Percentiles rank a stretch among this genome's conserved stretches.
Evolutionary conservation across 2,113 vertebrate species (phyloP).

Genomic region (Tragelaphus imberbis): DNA sequence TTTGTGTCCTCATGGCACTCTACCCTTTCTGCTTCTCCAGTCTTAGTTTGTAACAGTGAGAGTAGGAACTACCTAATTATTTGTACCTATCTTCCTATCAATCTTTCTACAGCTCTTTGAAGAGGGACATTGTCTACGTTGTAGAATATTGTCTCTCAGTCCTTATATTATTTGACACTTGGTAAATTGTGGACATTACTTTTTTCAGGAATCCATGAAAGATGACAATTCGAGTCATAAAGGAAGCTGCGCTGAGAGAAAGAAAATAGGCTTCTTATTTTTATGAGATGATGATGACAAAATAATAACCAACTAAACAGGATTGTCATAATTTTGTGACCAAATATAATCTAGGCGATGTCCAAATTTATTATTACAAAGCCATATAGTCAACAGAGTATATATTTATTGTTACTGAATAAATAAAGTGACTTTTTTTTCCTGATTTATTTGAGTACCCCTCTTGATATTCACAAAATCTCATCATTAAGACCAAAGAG

Average conservation of each 20-base stretch:
- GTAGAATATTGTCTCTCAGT: neutral
- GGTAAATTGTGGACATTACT: neutral
- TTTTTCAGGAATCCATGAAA: neutral
- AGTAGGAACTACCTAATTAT: neutral
- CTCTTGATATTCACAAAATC: neutral
- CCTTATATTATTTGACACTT: neutral
- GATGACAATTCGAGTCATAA: neutral
- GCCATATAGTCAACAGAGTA: neutral
- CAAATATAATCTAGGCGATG: neutral
- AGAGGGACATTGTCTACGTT: neutral
- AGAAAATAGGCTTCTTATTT: neutral
- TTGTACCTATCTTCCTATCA: neutral
- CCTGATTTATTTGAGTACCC: neutral
- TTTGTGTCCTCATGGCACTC: neutral
- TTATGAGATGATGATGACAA: neutral
- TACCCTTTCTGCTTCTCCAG: neutral
- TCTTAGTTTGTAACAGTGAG: neutral
- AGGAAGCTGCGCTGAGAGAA: neutral
- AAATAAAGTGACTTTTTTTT: neutral
- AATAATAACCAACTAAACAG: neutral
- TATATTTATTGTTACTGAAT: neutral
- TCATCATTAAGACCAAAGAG: neutral
- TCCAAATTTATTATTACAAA: neutral
- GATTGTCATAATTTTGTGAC: neutral
- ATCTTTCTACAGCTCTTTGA: neutral